Conservation (phyloP, 1,140 invertebrate species). For the Ostrea denselamellosa region DNA sequence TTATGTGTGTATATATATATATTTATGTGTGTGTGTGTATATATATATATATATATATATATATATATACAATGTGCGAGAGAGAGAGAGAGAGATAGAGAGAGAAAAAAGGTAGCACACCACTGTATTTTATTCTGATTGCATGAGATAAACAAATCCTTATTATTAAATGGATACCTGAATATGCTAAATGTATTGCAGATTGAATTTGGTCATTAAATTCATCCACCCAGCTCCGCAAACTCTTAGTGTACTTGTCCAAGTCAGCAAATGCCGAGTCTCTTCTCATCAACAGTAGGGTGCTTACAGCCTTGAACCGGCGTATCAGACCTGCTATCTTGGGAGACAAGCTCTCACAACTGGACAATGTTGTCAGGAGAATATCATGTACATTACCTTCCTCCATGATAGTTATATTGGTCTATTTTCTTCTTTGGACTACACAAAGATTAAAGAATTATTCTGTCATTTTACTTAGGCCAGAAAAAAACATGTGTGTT, state of each 20-base stretch:
- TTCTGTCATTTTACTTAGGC: no score
- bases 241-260: conserved; percentile 25
- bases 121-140: no score
- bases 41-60: no score
- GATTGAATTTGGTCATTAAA: conserved; percentile 44
- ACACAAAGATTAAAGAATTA: no score
- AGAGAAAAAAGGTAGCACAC: no score
- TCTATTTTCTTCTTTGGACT: no score
- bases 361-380: conserved; percentile 36
- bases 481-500: no score
- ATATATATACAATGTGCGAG: no score
- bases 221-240: conserved; percentile 24
- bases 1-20: no score
- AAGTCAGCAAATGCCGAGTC: conserved; percentile 28
- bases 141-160: no score
- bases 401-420: not conserved
- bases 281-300: conserved; percentile 49
- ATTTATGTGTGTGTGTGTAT: no score
- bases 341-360: conserved; percentile 12
- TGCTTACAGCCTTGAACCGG: conserved; percentile 39
- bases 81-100: no score
- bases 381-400: conserved; percentile 17
- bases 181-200: not conserved
- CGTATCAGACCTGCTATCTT: conserved; percentile 43
- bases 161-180: not conserved